Evolutionary conservation across 1,140 invertebrate genomes (phyloP).

Genomic region (Pygmarrhopalites habei): DNA sequence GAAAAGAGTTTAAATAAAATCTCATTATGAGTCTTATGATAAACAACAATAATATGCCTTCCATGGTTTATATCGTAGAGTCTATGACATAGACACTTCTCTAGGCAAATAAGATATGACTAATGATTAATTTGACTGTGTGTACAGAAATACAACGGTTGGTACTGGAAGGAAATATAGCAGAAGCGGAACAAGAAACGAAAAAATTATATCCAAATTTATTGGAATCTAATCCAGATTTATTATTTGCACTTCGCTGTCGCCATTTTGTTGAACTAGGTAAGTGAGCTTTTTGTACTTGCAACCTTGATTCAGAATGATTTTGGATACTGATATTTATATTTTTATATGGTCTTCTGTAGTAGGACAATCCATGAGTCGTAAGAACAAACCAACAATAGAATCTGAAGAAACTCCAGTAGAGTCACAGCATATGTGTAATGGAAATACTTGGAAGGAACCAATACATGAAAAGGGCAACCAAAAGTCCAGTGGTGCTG

Average conservation of each 20-base stretch:
- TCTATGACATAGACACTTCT: too few species aligned
- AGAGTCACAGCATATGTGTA: slow-evolving; percentile 39
- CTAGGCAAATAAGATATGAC: too few species aligned
- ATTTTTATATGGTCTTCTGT: background rate
- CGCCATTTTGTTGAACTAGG: slow-evolving; percentile 91
- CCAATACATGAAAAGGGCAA: slow-evolving; percentile 12
- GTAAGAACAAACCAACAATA: slow-evolving; percentile 40
- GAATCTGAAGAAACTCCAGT: slow-evolving; percentile 5
- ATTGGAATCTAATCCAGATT: slow-evolving; percentile 77
- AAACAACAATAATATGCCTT: too few species aligned
- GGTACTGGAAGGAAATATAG: slow-evolving; percentile 82
- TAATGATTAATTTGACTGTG: too few species aligned
- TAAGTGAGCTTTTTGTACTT: slow-evolving; percentile 40
- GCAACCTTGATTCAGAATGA: background rate
- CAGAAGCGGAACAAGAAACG: slow-evolving; percentile 87
- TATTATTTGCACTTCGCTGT: slow-evolving; percentile 91
- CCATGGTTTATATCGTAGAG: slow-evolving; percentile 21
- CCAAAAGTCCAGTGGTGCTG: background rate
- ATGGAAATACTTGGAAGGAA: slow-evolving; percentile 29
- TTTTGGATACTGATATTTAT: background rate
- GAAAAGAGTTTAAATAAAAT: too few species aligned
- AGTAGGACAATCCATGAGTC: slow-evolving; percentile 44
- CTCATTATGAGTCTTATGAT: too few species aligned
- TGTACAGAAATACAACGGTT: slow-evolving; percentile 93
- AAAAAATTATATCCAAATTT: slow-evolving; percentile 81